Conservation (phyloP, 2,797 vertebrate species). For the Lacerta bilineata region DNA sequence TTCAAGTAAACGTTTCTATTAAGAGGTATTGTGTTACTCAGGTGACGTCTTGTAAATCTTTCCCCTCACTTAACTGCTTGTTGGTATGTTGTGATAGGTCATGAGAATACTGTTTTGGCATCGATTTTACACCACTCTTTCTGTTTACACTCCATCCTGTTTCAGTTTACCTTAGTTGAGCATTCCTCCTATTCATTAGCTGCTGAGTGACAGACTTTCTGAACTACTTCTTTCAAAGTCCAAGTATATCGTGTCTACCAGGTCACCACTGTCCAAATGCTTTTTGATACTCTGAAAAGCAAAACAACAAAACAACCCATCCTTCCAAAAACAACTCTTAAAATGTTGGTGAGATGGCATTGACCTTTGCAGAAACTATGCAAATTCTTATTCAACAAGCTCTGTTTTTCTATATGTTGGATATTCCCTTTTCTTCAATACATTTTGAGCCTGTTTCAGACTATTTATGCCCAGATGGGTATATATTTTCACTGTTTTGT, state of each 20-base stretch:
- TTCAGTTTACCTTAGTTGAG: not conserved
- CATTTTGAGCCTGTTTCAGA: not conserved
- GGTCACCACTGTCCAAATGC: not conserved
- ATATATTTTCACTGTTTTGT: not conserved
- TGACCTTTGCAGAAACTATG: not conserved
- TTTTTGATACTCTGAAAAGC: not conserved
- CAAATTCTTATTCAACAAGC: not conserved
- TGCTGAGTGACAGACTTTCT: not conserved
- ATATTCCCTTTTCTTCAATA: not conserved
- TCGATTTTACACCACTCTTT: not conserved
- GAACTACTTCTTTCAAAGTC: not conserved
- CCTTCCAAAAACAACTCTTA: not conserved
- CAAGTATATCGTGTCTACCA: not conserved
- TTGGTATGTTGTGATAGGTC: no score
- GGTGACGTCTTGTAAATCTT: not conserved
- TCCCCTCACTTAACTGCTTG: not conserved
- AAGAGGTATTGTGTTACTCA: no score
- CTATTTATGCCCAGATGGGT: not conserved
- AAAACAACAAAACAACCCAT: no score
- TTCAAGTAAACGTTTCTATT: no score
- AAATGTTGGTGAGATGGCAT: not conserved
- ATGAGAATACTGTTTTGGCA: not conserved
- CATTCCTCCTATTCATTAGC: no score
- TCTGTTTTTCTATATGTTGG: not conserved
- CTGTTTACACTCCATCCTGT: no score